Evolutionary conservation across 2,888 invertebrate species (phyloP).

Genomic region (Aspidapion aeneum): DNA sequence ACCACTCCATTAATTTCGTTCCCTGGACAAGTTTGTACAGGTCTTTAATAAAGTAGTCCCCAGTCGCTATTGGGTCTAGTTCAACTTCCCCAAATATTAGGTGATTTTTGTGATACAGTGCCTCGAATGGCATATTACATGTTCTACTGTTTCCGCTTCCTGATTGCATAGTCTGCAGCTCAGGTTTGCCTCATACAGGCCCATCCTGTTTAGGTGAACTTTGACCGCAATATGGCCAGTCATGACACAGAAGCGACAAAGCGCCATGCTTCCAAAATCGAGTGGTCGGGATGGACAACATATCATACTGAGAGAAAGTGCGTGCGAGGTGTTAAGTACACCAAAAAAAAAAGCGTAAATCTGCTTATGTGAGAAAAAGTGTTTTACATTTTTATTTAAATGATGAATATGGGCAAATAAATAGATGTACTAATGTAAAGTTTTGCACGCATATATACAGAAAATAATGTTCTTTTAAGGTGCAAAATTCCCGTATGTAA

Average conservation of each 20-base stretch:
- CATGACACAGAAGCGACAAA: not conserved
- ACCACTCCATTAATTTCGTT: too few species aligned
- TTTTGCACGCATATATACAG: not conserved
- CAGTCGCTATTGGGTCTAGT: too few species aligned
- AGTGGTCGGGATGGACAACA: not conserved
- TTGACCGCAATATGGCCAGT: too few species aligned
- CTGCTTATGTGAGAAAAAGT: not conserved
- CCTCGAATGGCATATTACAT: too few species aligned
- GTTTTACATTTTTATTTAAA: not conserved
- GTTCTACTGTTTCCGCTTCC: too few species aligned
- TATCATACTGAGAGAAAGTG: not conserved
- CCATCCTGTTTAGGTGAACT: too few species aligned
- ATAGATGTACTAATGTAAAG: not conserved
- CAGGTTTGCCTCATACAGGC: too few species aligned
- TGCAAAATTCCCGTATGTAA: not conserved
- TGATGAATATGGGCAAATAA: not conserved
- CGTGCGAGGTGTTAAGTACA: not conserved
- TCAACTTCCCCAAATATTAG: too few species aligned
- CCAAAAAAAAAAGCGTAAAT: not conserved
- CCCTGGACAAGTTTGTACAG: too few species aligned
- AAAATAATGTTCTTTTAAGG: not conserved
- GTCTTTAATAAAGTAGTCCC: too few species aligned
- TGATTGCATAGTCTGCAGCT: too few species aligned
- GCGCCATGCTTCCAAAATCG: not conserved
- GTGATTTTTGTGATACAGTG: too few species aligned